Percentiles rank a stretch among this genome's conserved stretches.
Conservation (phyloP, 2,113 vertebrate species). For the Otocyon megalotis region DNA sequence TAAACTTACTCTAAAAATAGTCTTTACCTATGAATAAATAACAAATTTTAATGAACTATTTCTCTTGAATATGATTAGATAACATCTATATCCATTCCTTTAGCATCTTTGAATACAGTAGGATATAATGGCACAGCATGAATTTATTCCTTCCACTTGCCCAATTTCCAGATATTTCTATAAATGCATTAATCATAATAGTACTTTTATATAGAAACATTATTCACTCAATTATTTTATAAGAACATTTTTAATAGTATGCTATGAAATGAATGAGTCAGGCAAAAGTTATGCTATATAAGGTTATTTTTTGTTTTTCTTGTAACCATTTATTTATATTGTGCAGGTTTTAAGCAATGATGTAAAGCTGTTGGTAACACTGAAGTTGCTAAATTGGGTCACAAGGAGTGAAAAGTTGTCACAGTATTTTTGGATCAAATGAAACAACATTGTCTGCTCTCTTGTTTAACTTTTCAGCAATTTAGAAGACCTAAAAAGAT, state of each 20-base stretch:
- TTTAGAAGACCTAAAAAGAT: slow-evolving; percentile 52
- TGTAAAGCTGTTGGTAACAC: slow-evolving; percentile 60
- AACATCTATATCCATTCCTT: neutral
- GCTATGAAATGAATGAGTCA: slow-evolving; percentile 72
- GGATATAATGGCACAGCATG: neutral
- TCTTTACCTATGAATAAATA: neutral
- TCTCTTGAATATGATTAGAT: neutral
- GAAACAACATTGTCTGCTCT: slow-evolving; percentile 61
- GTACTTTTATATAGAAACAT: neutral
- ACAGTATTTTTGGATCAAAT: slow-evolving; percentile 69
- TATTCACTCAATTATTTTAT: slow-evolving; percentile 40
- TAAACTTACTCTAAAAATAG: neutral
- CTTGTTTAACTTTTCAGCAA: slow-evolving; percentile 46
- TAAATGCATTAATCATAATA: neutral
- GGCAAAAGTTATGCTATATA: slow-evolving; percentile 11
- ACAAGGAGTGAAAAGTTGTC: slow-evolving; percentile 52
- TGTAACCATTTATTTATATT: slow-evolving; percentile 48
- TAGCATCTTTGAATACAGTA: neutral
- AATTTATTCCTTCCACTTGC: neutral
- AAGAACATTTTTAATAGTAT: slow-evolving; percentile 30
- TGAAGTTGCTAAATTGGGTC: slow-evolving; percentile 54
- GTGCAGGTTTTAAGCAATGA: slow-evolving; percentile 68
- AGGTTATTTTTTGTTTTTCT: slow-evolving; percentile 65
- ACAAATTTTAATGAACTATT: slow-evolving; percentile 20
- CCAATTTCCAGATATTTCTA: neutral